Base-by-base conservation (phyloP, 2,797 vertebrate species). In the Manis pentadactyla region DNA sequence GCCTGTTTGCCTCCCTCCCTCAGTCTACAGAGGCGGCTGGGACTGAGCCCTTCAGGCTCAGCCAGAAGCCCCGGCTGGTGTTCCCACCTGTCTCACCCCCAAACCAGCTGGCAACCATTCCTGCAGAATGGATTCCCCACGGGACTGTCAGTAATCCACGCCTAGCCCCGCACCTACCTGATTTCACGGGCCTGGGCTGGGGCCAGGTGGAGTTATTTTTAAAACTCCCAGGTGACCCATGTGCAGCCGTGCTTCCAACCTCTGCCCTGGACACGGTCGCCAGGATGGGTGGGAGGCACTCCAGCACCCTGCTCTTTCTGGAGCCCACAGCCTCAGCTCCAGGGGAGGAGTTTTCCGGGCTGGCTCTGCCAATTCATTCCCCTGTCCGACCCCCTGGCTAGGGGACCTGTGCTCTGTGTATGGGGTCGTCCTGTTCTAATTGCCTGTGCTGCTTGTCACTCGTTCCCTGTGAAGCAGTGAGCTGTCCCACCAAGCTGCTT, bases 71-170 rank as follows among this genome's bases (percentile, higher is more conserved):
- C 23, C 2, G n/a, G 39, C 27, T 3, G 39, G 39, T 21, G 27
- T n/a, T 12, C 23, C 49, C 10, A 18, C 15, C 46, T 0, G 23
- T n/a, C 19, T 4, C 17, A 2, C 4, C 15, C 9, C 49, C 34
- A 37, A 29, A 7, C 37, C n/a, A 7, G 31, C 31, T 31, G 1
- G 12, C 39, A 14, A 3, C 42, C 12, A 9, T 39, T 2, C 17
- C 25, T 42, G 23, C 42, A 7, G 2, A 4, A n/a, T 2, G 1
- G 23, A 7, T 1, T 15, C 10, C 8, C 15, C 0, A 3, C 1
- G 10, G 46, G 18, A 14, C 31, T 42, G 6, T 4, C 15, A 25
- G 46, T 17, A 61, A 5, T 7, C 39, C 29, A 53, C 0, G 14
- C 69, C 34, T 4, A 27, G 15, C 27, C 29, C 21, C 53, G 18